Conservation (phyloP, 2,888 invertebrate genomes). For the Ditula angustiorana region DNA sequence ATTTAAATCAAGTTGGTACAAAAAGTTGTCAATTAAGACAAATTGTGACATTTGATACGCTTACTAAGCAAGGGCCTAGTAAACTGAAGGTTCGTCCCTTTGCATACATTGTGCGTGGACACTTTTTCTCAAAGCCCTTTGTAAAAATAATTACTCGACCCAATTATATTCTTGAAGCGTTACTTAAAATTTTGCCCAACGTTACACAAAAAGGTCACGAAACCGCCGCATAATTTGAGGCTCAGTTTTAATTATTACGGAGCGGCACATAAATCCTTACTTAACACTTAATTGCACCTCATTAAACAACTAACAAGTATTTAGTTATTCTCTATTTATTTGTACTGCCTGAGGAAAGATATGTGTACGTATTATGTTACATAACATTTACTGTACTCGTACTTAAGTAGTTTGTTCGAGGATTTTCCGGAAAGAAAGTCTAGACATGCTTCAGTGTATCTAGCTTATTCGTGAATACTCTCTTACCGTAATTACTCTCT, state of each 20-base stretch:
- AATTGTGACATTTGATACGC: no score
- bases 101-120: neutral
- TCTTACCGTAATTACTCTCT: no score
- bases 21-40: no score
- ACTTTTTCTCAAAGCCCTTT: neutral
- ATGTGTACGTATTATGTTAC: conserved; percentile 1
- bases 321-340: conserved; percentile 31
- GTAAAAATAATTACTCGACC: neutral
- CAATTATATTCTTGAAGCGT: neutral
- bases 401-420: no score
- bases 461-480: no score
- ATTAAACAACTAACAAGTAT: conserved; percentile 30
- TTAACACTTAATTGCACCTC: conserved; percentile 26
- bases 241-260: conserved; percentile 24
- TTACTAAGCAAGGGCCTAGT: no score
- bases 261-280: conserved; percentile 17
- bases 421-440: no score
- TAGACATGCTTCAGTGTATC: no score
- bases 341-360: conserved; percentile 9
- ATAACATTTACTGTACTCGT: neutral
- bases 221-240: conserved; percentile 10
- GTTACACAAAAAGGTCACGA: conserved; percentile 5
- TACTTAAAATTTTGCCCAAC: neutral
- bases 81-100: no score
- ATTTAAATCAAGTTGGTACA: no score